phyloP scores from a whole-genome alignment of 1,140 invertebrate genomes.

The Bemisia tabaci region DNA sequence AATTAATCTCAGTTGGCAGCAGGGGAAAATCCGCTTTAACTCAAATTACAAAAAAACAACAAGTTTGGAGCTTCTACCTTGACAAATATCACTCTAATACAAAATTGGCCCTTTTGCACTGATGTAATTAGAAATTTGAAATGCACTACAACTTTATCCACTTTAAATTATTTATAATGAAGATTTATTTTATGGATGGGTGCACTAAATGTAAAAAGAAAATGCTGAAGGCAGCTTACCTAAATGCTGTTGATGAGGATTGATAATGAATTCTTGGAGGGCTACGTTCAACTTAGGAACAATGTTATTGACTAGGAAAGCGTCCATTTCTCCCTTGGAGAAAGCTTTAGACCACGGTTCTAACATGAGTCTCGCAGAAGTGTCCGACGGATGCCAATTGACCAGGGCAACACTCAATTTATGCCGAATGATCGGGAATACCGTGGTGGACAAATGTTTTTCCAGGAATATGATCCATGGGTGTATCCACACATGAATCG shows the following conservation, averaged over 20 bases:
- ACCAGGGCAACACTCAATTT: conserved; percentile 77
- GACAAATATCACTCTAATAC: too few relatives aligned
- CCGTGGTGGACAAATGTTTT: conserved; percentile 51
- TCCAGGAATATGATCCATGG: conserved; percentile 78
- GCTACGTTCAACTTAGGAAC: conserved; percentile 73
- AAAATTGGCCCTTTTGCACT: too few relatives aligned
- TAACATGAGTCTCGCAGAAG: conserved; percentile 81
- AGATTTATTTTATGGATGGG: too few relatives aligned
- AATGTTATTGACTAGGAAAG: conserved; percentile 78
- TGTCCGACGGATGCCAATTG: conserved; percentile 85
- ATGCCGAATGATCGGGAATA: conserved; percentile 85
- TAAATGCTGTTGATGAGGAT: conserved; percentile 67
- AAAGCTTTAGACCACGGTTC: conserved; percentile 85
- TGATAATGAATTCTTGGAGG: conserved; percentile 62
- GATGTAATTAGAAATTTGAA: too few relatives aligned
- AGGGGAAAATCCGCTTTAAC: too few relatives aligned
- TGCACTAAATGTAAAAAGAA: too few relatives aligned
- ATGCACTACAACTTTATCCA: too few relatives aligned
- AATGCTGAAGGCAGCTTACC: conserved; percentile 38
- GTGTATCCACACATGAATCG: conserved; percentile 92
- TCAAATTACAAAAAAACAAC: not conserved
- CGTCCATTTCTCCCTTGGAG: conserved; percentile 61
- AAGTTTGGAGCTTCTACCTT: too few relatives aligned
- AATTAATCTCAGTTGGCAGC: too few relatives aligned
- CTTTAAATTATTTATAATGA: too few relatives aligned